Evolutionary conservation across 1,140 invertebrate genomes (phyloP).

Genomic region (Saxidomus purpurata): DNA sequence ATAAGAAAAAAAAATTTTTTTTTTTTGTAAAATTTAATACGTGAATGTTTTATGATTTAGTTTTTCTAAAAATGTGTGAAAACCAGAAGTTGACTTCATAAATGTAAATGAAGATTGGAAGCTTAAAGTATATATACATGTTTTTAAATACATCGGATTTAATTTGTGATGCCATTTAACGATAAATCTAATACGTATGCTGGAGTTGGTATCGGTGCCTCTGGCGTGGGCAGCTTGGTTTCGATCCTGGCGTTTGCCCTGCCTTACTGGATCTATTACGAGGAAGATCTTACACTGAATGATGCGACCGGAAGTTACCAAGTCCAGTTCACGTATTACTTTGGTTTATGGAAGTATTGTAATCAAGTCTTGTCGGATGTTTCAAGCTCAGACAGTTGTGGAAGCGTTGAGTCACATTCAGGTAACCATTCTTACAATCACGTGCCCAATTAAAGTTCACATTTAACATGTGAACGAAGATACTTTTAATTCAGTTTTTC

Average conservation of each 20-base stretch:
- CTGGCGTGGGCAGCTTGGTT: constrained; percentile 6
- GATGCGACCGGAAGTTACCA: constrained; percentile 8
- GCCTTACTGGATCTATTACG: constrained; percentile 34
- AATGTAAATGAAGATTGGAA: too few species aligned
- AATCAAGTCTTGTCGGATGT: constrained; percentile 23
- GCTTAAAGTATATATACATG: too few species aligned
- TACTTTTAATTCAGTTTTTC: not conserved
- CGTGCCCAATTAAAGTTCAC: too few species aligned
- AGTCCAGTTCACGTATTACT: constrained; percentile 3
- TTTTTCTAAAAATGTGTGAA: too few species aligned
- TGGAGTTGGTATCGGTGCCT: not conserved
- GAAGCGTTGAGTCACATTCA: constrained; percentile 24
- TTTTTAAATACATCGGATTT: too few species aligned
- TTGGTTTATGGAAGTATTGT: constrained; percentile 46
- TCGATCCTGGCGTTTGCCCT: constrained; percentile 29
- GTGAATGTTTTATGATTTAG: too few species aligned
- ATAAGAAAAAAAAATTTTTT: too few species aligned
- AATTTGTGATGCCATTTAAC: not conserved
- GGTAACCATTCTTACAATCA: too few species aligned
- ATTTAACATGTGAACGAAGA: too few species aligned
- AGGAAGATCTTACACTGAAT: not conserved
- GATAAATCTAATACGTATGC: not conserved
- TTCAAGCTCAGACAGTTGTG: not conserved
- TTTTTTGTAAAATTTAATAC: too few species aligned
- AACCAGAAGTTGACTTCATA: too few species aligned